Base-by-base conservation (phyloP, 2,888 invertebrate species). In the Lithophane semibrunnea region DNA sequence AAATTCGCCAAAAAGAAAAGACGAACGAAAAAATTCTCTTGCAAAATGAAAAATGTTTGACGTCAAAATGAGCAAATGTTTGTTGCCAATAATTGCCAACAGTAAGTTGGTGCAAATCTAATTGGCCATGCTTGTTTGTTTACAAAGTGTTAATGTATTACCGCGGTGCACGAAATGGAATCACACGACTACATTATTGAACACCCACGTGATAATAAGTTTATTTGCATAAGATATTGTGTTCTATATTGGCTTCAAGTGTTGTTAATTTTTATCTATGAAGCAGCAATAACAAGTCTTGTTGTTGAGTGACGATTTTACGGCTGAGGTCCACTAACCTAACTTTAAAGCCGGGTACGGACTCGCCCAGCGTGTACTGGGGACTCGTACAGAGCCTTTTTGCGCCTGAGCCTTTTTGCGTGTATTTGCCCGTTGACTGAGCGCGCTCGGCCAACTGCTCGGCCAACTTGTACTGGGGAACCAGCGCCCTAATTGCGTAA, bases 171-270 rank as follows among this genome's bases (percentile, higher is more conserved):
- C 71, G 66, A 82, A 82, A 70, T 52, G 56, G 61, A 71, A 79
- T 86, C 79, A 72, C 86, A 73, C 79, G 83, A 83, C 60, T 29
- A 44, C 70, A 77, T 78, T 83, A 78, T 80, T 64, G 44, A 49
- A 68, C 63, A 61, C 67, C 5, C 74, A 71, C 82, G 75, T 68
- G 82, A 85, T 82, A 82, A 74, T 54, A 44, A 37, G 37, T 44
- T 42, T 75, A 84, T 82, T 82, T 84, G 80, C 75, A 68, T 85
- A 68, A 29, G 66, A 71, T 85, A 82, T 84, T 82, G 61, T 82
- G 80, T 13, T 84, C 68, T 60, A 80, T 66, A 70, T 61, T 66
- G 21, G 47, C 73, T 84, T 79, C 37, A 56, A 81, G n/a, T 64
- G 56, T 60, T 29, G 83, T 52, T 81, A 52, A 64, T 58, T 75